Conservation (phyloP, 1,140 invertebrate species). For the Euura saliciscinereae region DNA sequence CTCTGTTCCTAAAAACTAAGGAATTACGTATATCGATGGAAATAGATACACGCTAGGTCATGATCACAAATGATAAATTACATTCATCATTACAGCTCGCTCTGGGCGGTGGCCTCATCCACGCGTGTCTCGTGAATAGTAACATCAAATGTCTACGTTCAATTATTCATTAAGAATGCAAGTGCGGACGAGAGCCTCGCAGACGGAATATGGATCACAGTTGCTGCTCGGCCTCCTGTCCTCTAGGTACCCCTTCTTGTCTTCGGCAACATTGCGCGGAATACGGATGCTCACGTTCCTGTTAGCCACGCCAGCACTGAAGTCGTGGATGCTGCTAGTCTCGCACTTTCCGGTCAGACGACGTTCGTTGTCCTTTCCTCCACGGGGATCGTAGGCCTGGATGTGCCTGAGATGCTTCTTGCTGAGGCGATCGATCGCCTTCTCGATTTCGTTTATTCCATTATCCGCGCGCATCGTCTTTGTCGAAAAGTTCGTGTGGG, state of each 20-base stretch:
- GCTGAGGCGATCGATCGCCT: conserved; percentile 81
- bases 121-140: too few species aligned
- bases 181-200: conserved; percentile 77
- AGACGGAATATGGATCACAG: conserved; percentile 88
- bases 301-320: conserved; percentile 79
- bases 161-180: conserved; percentile 68
- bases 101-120: too few species aligned
- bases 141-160: not conserved
- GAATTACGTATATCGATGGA: too few species aligned
- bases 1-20: too few species aligned
- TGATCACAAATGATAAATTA: too few species aligned
- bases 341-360: conserved; percentile 87
- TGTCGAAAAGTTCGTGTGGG: conserved; percentile 90
- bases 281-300: conserved; percentile 82
- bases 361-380: conserved; percentile 82
- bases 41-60: too few species aligned
- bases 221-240: conserved; percentile 93
- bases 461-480: conserved; percentile 84
- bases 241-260: conserved; percentile 91
- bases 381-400: conserved; percentile 85
- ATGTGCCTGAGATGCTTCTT: conserved; percentile 88
- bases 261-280: conserved; percentile 81
- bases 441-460: conserved; percentile 78
- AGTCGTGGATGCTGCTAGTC: conserved; percentile 86
- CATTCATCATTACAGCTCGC: too few species aligned